These are phyloP conservation scores for Labia minor DNA, from an alignment of 2,888 invertebrate species.

Conservation along the genomic window DNA sequence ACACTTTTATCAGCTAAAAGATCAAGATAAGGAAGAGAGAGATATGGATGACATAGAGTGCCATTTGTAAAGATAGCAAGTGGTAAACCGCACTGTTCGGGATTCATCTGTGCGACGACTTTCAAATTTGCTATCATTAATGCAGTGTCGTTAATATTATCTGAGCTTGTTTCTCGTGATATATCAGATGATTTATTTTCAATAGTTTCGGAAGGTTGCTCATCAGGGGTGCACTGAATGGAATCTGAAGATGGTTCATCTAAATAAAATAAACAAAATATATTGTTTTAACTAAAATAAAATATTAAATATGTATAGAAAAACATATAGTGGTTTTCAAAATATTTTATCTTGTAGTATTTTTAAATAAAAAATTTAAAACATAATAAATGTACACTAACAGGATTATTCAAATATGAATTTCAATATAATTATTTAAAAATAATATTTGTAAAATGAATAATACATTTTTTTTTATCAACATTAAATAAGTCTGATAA, in stretches of 20 bases:
- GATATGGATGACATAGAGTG: slow-evolving; percentile 86
- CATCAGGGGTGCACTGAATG: background rate
- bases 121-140: slow-evolving; percentile 23
- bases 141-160: slow-evolving; percentile 31
- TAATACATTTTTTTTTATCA: no score
- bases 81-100: slow-evolving; percentile 76
- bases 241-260: background rate
- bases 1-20: slow-evolving; percentile 68
- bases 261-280: background rate
- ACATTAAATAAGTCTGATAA: no score
- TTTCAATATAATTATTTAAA: no score
- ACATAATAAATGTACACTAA: no score
- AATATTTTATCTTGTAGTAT: no score
- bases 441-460: no score
- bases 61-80: slow-evolving; percentile 76
- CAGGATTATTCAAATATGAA: no score
- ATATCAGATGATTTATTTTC: background rate
- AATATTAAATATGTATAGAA: no score
- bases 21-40: slow-evolving; percentile 91
- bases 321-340: no score
- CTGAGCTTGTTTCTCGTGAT: slow-evolving; percentile 35
- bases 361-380: no score
- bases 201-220: background rate
- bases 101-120: slow-evolving; percentile 49
- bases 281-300: no score